Evolutionary conservation across 2,888 invertebrate species (phyloP).

Genomic region (Drosophila silvestris): DNA sequence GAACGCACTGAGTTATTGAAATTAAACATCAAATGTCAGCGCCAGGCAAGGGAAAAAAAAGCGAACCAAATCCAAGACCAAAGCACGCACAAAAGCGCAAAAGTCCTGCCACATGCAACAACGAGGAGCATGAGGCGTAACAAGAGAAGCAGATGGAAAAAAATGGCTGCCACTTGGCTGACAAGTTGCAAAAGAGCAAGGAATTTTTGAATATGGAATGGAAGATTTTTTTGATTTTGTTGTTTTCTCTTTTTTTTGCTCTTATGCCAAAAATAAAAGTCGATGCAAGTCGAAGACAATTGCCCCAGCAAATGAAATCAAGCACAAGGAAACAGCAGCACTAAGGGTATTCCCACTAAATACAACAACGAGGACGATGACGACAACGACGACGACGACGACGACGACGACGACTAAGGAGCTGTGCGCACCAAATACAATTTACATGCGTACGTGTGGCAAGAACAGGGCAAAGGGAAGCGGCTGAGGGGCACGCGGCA

Average conservation of each 20-base stretch:
- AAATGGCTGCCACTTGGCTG: conserved; percentile 66
- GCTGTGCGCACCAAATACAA: conserved; percentile 65
- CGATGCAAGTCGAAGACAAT: conserved; percentile 76
- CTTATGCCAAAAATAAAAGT: conserved; percentile 65
- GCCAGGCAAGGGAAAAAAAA: conserved; percentile 49
- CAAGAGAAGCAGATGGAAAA: conserved; percentile 9
- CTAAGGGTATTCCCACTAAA: neutral
- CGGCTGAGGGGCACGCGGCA: neutral
- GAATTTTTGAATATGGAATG: conserved; percentile 68
- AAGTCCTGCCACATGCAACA: conserved; percentile 71
- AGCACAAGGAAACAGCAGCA: conserved; percentile 53
- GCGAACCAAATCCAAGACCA: conserved; percentile 40
- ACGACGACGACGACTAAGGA: conserved; percentile 42
- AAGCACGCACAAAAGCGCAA: conserved; percentile 75
- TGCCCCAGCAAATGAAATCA: conserved; percentile 76
- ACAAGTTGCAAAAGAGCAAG: conserved; percentile 79
- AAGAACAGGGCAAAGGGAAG: conserved; percentile 18
- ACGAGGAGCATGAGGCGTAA: neutral
- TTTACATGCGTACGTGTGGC: conserved; percentile 80
- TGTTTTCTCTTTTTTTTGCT: neutral
- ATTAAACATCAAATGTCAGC: conserved; percentile 81
- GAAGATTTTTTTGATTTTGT: conserved; percentile 12
- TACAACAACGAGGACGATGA: conserved; percentile 45
- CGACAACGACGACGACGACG: conserved; percentile 37
- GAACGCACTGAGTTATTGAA: conserved; percentile 77